Base-by-base conservation (phyloP, 2,113 vertebrate genomes). In the Bagarius yarrelli region DNA sequence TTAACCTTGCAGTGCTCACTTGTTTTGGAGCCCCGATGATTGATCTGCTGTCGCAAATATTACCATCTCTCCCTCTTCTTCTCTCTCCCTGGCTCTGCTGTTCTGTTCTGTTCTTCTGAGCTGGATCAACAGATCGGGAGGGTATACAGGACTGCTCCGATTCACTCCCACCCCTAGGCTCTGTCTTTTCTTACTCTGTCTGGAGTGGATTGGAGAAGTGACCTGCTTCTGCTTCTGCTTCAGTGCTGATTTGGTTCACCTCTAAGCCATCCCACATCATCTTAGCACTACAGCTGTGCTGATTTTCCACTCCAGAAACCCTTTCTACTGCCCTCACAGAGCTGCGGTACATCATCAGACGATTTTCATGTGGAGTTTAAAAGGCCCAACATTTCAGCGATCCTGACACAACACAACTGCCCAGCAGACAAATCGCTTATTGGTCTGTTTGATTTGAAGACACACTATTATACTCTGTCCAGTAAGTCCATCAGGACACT, bases 1-100 rank as follows among this genome's bases (percentile, higher is more conserved):
- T 83, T 73, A 86, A 89, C 90, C 89, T 91, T 91, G 90, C 88
- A 75, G 57, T 56, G 85, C 82, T 83, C 81, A 87, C 86, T 85
- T 87, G 81, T 50, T 44, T 90, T 64, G 81, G 79, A 84, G 76
- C 80, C n/a, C 78, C 79, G 70, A 59, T 87, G 88, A 91, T 87
- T 90, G 85, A 90, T 90, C 85, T 85, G 71, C 78, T 57, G 80
- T 85, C 86, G 79, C 79, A 83, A 74, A 88, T 88, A 78, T 82
- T 2, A 14, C 70, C 87, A 84, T 86, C 82, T 85, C 85, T 81
- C 83, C 75, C 82, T 84, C 81, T 21, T 50, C 64, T 14, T 16
- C 53, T 3, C 59, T 50, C 67, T 67, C 74, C 30, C 16, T 36
- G 78, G 64, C 78, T 73, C 70, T 73, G 27, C 70, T 55, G 70